Percentiles rank a stretch among this genome's conserved stretches.
Evolutionary conservation across 2,888 invertebrate species (phyloP).

Genomic region (Helleia helle): DNA sequence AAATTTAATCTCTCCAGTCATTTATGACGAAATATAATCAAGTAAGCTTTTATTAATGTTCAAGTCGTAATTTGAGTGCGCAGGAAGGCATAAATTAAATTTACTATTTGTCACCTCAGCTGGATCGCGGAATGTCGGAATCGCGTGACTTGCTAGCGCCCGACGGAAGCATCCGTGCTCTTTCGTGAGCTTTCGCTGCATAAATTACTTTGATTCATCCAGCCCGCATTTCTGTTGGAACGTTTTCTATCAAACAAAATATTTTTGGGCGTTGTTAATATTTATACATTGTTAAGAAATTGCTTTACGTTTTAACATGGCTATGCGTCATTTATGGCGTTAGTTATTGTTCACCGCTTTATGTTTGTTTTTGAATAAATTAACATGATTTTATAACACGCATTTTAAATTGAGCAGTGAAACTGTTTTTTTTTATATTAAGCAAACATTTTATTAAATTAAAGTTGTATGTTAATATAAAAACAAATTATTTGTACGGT

Average conservation of each 20-base stretch:
- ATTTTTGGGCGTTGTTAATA: constrained; percentile 29
- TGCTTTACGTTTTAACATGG: constrained; percentile 8
- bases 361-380: constrained; percentile 1
- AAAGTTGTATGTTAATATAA: no score
- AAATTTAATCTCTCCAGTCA: constrained; percentile 15
- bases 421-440: no score
- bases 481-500: no score
- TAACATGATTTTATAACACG: neutral
- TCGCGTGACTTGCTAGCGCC: constrained; percentile 52
- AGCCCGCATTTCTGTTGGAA: constrained; percentile 39
- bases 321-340: neutral
- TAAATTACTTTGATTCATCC: constrained; percentile 56
- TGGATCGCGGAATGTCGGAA: constrained; percentile 56
- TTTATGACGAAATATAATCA: constrained; percentile 15
- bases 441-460: no score
- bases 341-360: neutral
- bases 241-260: constrained; percentile 52
- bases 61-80: constrained; percentile 44
- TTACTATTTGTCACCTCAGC: constrained; percentile 62
- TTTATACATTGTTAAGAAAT: constrained; percentile 20
- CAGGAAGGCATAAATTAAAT: constrained; percentile 60
- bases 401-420: neutral
- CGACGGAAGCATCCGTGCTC: constrained; percentile 40
- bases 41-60: constrained; percentile 26
- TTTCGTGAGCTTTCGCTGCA: constrained; percentile 54